Evolutionary conservation across 2,888 invertebrate species (phyloP).

Genomic region (Eilema griseolum): DNA sequence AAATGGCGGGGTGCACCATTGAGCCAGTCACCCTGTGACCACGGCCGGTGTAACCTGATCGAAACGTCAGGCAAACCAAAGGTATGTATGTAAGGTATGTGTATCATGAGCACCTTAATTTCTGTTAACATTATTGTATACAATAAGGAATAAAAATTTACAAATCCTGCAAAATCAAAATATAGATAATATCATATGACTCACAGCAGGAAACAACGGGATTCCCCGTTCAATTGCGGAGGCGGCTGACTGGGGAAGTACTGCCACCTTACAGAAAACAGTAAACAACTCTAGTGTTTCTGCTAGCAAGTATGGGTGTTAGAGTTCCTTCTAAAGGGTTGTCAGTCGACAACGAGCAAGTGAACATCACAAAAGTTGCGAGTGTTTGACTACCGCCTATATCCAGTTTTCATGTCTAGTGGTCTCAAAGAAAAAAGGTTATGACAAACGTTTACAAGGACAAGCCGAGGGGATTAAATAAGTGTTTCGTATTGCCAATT

Average conservation of each 20-base stretch:
- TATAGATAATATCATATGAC: background rate
- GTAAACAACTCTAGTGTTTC: background rate
- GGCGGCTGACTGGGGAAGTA: too few species aligned
- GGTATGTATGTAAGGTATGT: too few species aligned
- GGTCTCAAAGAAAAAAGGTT: background rate
- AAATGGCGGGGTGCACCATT: too few species aligned
- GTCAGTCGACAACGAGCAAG: background rate
- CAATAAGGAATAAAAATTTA: too few species aligned
- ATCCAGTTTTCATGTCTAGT: background rate
- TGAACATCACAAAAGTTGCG: background rate
- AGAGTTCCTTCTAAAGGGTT: background rate
- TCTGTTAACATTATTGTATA: too few species aligned
- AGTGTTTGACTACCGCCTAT: background rate
- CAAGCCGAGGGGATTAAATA: conserved; percentile 4
- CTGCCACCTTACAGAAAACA: background rate
- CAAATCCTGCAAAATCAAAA: too few species aligned
- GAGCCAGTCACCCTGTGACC: too few species aligned
- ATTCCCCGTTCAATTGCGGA: background rate
- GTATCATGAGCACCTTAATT: too few species aligned
- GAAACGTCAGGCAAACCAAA: too few species aligned
- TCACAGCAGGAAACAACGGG: background rate
- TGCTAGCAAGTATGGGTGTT: background rate
- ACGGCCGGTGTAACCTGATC: too few species aligned
- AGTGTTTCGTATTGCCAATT: conserved; percentile 2
- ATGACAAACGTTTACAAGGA: conserved; percentile 1